Evolutionary conservation across 2,113 vertebrate species (phyloP), one percentile per base, ranked within the genome.

Genomic region (Marmota flaviventris): DNA sequence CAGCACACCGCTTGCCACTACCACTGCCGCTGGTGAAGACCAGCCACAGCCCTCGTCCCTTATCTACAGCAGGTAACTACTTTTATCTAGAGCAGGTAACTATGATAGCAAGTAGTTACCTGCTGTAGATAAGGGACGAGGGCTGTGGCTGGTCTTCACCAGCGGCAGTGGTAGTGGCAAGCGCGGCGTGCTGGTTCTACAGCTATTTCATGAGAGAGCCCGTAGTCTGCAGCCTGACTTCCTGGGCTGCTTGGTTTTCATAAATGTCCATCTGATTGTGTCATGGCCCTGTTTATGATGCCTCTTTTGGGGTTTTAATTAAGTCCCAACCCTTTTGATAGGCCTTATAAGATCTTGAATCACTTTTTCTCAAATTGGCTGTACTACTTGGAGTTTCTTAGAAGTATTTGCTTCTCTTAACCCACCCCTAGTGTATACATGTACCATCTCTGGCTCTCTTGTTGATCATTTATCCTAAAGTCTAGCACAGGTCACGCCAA

Each of bases 281-380:
- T 67, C 58, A 53, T n/a, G 56, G 18, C 24, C 24, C 18, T 63
- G 53, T 48, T 85, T 76, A 56, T 61, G 14, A 73, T n/a, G 13
- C 29, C 34, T 56, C 75, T 8, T 7, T 45, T 53, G 51, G 77
- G 65, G 29, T 94, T 97, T 75, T 88, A 42, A 56, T 77, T 34
- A 93, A 93, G 25, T 82, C 29, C 48, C 2, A 73, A 48, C 34
- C 69, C 32, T 94, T 89, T 72, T 89, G 81, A 61, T 3, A 58
- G 69, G 2, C 4, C 37, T 95, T 39, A 16, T 51, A 91, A 84
- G 45, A 93, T 48, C 63, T 16, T 45, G 51, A 67, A 27, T 92
- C 87, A 90, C 24, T 48, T 67, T 24, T 92, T 92, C 29, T 70
- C 95, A 87, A 79, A 81, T 9, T 48, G 42, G 22, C 45, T 93